Percentiles rank a stretch among this genome's conserved stretches.
phyloP scores from a whole-genome alignment of 2,888 invertebrate genomes.

The Nephrotoma flavescens region DNA sequence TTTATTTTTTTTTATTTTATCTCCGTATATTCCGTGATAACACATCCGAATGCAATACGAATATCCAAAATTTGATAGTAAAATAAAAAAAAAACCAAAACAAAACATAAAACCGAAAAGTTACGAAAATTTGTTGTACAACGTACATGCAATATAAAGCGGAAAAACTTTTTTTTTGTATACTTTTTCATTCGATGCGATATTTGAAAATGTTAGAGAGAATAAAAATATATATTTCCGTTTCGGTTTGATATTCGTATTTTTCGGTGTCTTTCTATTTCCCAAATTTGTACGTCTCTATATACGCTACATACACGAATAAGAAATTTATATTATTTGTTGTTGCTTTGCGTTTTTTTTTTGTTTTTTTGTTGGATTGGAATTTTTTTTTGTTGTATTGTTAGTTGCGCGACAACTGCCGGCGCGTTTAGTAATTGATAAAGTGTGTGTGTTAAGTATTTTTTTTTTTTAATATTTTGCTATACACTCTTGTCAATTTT shows the following conservation, averaged over 20 bases:
- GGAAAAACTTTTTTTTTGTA: background rate
- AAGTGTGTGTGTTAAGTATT: slow-evolving; percentile 7
- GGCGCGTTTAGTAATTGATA: slow-evolving; percentile 36
- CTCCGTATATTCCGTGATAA: background rate
- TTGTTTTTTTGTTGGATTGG: background rate
- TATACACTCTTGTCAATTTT: background rate
- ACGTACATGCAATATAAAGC: background rate
- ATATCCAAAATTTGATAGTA: background rate
- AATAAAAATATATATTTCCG: background rate
- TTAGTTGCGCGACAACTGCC: slow-evolving; percentile 49
- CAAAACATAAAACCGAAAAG: background rate
- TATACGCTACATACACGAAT: background rate
- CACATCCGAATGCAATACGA: slow-evolving; percentile 1
- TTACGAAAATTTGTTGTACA: background rate
- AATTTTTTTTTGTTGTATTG: background rate
- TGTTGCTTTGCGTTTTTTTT: background rate
- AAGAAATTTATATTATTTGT: background rate
- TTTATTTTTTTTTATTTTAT: background rate
- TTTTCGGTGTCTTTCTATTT: background rate
- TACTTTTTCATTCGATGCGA: background rate
- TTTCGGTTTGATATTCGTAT: background rate
- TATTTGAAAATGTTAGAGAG: background rate
- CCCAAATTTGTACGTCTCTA: background rate
- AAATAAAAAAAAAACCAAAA: background rate
- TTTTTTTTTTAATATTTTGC: background rate